Percentiles rank a stretch among this genome's conserved stretches.
phyloP scores from a whole-genome alignment of 2,797 vertebrate species.

The Sebastes umbrosus region DNA sequence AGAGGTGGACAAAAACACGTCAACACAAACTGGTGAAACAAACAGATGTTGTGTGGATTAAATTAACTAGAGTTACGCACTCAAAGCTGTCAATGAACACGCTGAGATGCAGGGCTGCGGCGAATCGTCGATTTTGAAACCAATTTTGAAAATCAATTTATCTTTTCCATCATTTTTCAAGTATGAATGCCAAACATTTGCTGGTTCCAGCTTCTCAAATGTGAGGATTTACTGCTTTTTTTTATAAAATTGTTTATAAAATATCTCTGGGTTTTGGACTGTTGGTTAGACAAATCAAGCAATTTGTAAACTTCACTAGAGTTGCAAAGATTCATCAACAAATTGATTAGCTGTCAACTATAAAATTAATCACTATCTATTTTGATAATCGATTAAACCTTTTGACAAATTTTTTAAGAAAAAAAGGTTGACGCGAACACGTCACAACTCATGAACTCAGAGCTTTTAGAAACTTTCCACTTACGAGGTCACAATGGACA shows the following conservation, averaged over 20 bases:
- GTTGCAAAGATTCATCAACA: no score
- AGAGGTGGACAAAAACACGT: constrained; percentile 53
- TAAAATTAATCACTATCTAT: background rate
- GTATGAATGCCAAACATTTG: background rate
- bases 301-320: background rate
- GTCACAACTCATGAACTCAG: no score
- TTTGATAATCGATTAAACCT: background rate
- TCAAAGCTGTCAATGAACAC: constrained; percentile 19
- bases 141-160: background rate
- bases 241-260: background rate
- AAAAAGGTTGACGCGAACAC: no score
- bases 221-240: background rate
- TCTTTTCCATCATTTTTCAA: background rate
- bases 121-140: background rate
- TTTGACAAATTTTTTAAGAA: no score
- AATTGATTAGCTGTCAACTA: no score
- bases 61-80: background rate
- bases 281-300: background rate
- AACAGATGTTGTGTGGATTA: constrained; percentile 9
- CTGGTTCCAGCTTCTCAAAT: background rate
- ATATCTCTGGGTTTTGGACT: background rate
- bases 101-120: background rate
- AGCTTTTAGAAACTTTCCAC: no score
- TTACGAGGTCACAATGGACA: no score
- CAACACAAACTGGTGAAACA: constrained; percentile 43